Evolutionary conservation across 1,140 invertebrate genomes (phyloP), one percentile per base, ranked within the genome.

Genomic region (Sinella curviseta): DNA sequence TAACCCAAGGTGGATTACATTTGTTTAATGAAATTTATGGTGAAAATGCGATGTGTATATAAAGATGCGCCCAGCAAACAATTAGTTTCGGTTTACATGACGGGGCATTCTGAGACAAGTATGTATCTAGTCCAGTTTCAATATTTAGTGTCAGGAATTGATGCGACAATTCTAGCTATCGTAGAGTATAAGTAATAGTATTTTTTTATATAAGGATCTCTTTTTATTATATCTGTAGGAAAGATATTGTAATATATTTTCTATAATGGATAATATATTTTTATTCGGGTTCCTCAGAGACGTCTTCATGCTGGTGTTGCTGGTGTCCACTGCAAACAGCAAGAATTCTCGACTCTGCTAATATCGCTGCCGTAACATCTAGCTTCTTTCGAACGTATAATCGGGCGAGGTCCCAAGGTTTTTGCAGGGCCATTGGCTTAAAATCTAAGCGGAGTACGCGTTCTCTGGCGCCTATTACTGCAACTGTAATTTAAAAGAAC

Each of bases 401-500:
- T 26, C 74, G 14, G 2, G 74, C 74, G 2, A 36, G 17, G 28
- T 75, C 74, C 74, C 74, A 75, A 2, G 74, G 74, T 54, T 75
- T 75, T 26, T 75, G 74, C n/a, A 75, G 74, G 2, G 24, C 2
- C 39, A 75, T 48, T 8, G 74, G 74, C 26, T 75, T 75, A 54
- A 48, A 75, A 30, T 75, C 74, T 30, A 75, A 48, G 4, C 74
- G 34, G 17, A 75, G 74, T 36, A 75, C 74, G 2, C 74, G 74
- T 48, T 75, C 74, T 39, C 74, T 36, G 2, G 74, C 74, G 3
- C 74, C 74, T 2, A 75, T 75, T 36, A 75, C 74, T n/a, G 74
- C 34, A 75, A 75, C 74, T 75, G 36, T 31, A 75, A 28, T 8
- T 31, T n/a, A 60, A 60, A 60, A 60, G n/a, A 60, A 14, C 4